Evolutionary conservation across 2,888 invertebrate genomes (phyloP).

Genomic region (Cataglyphis albicans): DNA sequence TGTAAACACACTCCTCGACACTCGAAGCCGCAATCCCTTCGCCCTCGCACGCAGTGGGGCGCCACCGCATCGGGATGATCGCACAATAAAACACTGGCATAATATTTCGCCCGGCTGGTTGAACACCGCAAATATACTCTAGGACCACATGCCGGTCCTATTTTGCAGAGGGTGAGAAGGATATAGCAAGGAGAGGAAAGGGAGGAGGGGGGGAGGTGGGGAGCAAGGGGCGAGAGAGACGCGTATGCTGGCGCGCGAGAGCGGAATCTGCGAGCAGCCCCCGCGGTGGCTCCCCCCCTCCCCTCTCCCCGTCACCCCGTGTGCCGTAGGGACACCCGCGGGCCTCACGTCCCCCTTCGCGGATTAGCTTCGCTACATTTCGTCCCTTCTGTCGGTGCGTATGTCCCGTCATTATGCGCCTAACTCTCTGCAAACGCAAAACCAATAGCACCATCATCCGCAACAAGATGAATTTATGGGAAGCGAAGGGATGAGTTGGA

Average conservation of each 20-base stretch:
- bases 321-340: constrained; percentile 63
- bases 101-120: constrained; percentile 82
- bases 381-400: constrained; percentile 85
- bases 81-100: constrained; percentile 84
- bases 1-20: constrained; percentile 72
- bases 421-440: constrained; percentile 53
- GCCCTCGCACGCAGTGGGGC: constrained; percentile 53
- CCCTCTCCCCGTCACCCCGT: background rate
- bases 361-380: constrained; percentile 86
- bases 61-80: constrained; percentile 82
- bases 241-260: constrained; percentile 71
- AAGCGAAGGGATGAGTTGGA: background rate
- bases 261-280: constrained; percentile 39
- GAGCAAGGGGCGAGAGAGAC: constrained; percentile 56
- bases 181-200: constrained; percentile 5
- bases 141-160: constrained; percentile 79
- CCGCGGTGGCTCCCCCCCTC: background rate
- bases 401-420: constrained; percentile 76
- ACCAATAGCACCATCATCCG: constrained; percentile 34
- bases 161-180: constrained; percentile 57
- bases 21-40: constrained; percentile 71
- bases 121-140: constrained; percentile 80
- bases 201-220: constrained; percentile 38
- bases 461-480: constrained; percentile 29
- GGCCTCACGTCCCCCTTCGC: constrained; percentile 67